Evolutionary conservation across 2,797 vertebrate species (phyloP), one percentile per base, ranked within the genome.

Genomic region (Pipistrellus kuhlii): DNA sequence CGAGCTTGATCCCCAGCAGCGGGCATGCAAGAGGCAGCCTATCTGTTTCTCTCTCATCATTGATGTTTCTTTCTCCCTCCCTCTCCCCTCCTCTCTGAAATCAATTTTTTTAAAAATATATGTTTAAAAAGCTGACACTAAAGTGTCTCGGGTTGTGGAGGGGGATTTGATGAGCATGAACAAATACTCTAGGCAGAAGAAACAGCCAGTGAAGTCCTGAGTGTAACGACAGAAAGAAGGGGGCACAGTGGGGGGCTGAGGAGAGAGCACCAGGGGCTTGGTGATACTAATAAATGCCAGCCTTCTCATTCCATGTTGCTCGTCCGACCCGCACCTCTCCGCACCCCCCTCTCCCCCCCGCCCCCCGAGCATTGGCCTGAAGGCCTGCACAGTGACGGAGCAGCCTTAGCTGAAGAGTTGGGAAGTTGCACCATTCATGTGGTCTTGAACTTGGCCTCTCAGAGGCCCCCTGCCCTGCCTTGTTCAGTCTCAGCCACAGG

Each of bases 201-300:
- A 59, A 55, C 3, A 59, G 30, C 20, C 44, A 57, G 55, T 72
- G 27, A 76, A 59, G 32, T 71, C 9, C 15, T 25, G 18, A 10
- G n/a, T 21, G 12, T 20, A 30, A 51, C 10, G 3, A 46, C 35
- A 59, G 12, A 59, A 83, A 35, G 21, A 75, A 25, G 6, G 2
- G 2, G 3, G 20, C 0, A 4, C 12, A 13, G 6, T 10, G 7
- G 38, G 10, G 46, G 46, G 46, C 2, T 51, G 48, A 78, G 14
- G 46, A n/a, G 32, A 55, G 62, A 25, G 14, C n/a, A n/a, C 8
- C 21, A 48, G 38, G 25, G 12, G 21, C 17, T 35, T 15, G 35
- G 6, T 25, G 32, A 10, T 41, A 18, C 48, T 44, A 41, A 27
- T 8, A 41, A 55, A 48, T 10, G 25, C 27, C 64, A 15, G 23